phyloP scores from a whole-genome alignment of 2,797 vertebrate species.

The Oceanodroma leucorhoa region DNA sequence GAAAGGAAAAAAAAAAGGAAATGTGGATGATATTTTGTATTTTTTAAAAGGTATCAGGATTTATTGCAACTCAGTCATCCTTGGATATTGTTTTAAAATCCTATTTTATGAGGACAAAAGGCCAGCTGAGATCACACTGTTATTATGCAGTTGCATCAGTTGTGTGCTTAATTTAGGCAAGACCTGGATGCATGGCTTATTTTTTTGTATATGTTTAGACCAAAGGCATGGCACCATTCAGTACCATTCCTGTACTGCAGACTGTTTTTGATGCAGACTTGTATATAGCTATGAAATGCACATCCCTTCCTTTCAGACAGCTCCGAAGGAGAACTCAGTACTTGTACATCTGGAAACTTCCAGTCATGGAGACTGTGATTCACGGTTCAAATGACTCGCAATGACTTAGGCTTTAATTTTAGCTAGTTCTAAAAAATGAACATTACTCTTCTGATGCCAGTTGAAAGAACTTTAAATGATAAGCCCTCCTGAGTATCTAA shows the following conservation, averaged over 20 bases:
- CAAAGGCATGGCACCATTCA: background rate
- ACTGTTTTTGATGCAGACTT: background rate
- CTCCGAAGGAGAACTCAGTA: background rate
- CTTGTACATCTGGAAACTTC: background rate
- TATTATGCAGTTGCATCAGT: background rate
- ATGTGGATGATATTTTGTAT: background rate
- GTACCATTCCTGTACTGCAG: background rate
- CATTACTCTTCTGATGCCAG: background rate
- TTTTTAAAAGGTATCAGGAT: background rate
- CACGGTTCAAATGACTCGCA: background rate
- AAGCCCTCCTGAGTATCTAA: background rate
- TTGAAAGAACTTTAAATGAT: background rate
- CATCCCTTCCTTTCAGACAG: background rate
- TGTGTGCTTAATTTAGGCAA: background rate
- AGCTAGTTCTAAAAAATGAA: background rate
- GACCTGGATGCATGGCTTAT: background rate
- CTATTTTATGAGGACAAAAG: background rate
- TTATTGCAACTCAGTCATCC: background rate
- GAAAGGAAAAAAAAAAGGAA: background rate
- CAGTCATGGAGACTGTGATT: background rate
- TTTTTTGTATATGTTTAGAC: background rate
- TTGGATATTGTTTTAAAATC: background rate
- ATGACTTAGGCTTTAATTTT: constrained; percentile 1
- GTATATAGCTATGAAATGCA: background rate
- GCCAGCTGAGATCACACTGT: background rate